These are phyloP conservation scores for Cenopis cana DNA, from an alignment of 2,888 invertebrate species.

Conservation along the genomic window DNA sequence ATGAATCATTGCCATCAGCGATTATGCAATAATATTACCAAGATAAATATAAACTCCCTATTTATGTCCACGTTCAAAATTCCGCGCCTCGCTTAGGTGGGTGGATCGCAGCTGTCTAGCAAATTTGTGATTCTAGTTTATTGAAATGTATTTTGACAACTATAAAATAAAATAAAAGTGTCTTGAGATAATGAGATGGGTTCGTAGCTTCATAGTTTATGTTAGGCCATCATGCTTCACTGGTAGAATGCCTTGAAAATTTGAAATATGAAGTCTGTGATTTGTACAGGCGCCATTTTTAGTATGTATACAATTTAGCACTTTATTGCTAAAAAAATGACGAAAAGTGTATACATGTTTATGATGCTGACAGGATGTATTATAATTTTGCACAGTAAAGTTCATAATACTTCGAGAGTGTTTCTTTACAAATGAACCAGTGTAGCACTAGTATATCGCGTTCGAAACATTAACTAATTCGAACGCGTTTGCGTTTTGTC, in stretches of 20 bases:
- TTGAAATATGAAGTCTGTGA: too few relatives aligned
- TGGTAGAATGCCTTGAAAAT: background rate
- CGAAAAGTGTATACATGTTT: too few relatives aligned
- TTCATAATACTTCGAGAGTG: too few relatives aligned
- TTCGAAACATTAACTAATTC: too few relatives aligned
- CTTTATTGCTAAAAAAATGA: too few relatives aligned
- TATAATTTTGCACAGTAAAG: too few relatives aligned
- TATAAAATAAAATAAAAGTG: background rate
- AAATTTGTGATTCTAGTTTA: slow-evolving; percentile 34
- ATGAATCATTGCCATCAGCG: slow-evolving; percentile 29
- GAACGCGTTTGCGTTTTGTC: too few relatives aligned
- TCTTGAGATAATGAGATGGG: background rate
- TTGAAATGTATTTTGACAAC: slow-evolving; percentile 30
- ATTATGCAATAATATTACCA: slow-evolving; percentile 32
- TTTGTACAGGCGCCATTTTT: too few relatives aligned
- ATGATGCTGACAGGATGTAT: too few relatives aligned
- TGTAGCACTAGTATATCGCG: too few relatives aligned
- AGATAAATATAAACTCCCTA: slow-evolving; percentile 37
- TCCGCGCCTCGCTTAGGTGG: slow-evolving; percentile 35
- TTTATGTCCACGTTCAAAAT: slow-evolving; percentile 42
- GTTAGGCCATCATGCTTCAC: background rate
- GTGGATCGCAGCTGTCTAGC: slow-evolving; percentile 33
- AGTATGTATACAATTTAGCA: too few relatives aligned
- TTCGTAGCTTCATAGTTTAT: background rate
- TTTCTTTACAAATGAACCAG: too few relatives aligned